phyloP scores from a whole-genome alignment of 2,797 vertebrate species.

The Melanotaenia nigrans region DNA sequence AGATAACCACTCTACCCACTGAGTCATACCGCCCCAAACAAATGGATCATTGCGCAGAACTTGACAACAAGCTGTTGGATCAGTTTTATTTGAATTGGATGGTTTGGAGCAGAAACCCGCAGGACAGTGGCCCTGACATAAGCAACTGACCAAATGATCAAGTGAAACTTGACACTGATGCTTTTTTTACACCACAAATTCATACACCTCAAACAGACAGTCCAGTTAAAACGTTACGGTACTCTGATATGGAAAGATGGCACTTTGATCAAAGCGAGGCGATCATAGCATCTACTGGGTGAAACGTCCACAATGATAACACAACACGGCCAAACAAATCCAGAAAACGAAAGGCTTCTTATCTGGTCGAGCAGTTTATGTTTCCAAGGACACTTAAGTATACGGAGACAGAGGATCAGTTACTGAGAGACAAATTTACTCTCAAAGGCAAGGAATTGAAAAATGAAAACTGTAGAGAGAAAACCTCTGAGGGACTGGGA shows the following conservation, averaged over 20 bases:
- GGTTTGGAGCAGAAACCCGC: too few species aligned
- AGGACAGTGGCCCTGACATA: too few species aligned
- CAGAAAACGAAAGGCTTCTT: background rate
- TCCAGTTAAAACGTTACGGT: conserved; percentile 11
- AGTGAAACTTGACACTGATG: too few species aligned
- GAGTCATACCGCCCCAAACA: too few species aligned
- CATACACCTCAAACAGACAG: background rate
- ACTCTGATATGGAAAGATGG: background rate
- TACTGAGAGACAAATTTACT: conserved; percentile 11
- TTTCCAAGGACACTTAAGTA: conserved; percentile 10
- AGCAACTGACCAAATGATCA: too few species aligned
- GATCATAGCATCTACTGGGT: conserved; percentile 8
- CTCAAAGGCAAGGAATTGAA: conserved; percentile 1
- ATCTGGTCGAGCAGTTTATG: background rate
- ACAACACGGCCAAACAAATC: conserved; percentile 2
- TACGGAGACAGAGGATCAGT: conserved; percentile 8
- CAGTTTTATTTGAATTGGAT: too few species aligned
- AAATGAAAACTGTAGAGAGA: conserved; percentile 13
- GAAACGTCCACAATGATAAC: conserved; percentile 9
- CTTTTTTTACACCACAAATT: too few species aligned
- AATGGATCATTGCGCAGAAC: too few species aligned
- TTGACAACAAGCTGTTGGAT: too few species aligned
- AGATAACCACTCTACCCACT: too few species aligned
- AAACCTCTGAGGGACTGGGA: conserved; percentile 7
- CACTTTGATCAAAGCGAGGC: conserved; percentile 22